Base-by-base conservation (phyloP, 1,140 invertebrate species). In the Saccostrea glomerata region DNA sequence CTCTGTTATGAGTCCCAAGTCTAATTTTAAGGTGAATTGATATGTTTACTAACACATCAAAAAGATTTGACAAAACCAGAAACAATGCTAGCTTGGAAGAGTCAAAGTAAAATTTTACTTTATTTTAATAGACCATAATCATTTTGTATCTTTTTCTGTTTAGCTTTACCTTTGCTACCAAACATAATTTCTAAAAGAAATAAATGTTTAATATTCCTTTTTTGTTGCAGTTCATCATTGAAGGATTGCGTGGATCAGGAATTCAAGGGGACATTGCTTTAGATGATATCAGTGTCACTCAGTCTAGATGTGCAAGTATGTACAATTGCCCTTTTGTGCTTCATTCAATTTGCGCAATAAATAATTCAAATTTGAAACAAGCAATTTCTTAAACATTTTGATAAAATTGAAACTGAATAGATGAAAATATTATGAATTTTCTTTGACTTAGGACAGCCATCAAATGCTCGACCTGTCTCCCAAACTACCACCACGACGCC, bases 241-340 rank as follows among this genome's bases (percentile, higher is more conserved):
- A 93, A 87, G 92, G 92, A 82, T 85, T 91, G 5, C 63, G 90
- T 58, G 93, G 93, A 7, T 92, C 89, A 77, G 91, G 91, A 23
- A 77, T 88, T 25, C 30, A 58, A 54, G 93, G 94, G 20, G 93
- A 94, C 86, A 94, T 94, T 58, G 93, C 92, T 12, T 87, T 94
- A 25, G 94, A 94, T 91, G 93, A 94, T 87, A 90, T 93, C 12
- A 73, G 20, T 12, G 86, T 92, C 13, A 77, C 40, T 1, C 90
- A 92, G 36, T 89, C 91, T 17, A 88, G 87, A 36, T 94, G 94
- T 89, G 87, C 92, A 87, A 82, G 92, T 92, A 90, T 89, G 92
- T 90, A 54, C 25, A 17, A 66, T 63, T 7, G 15, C 30, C n/a
- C n/a, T 7, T 9, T 15, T 84, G 1, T 15, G 15, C 23, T 87